phyloP scores from a whole-genome alignment of 2,113 vertebrate species.

The Gadus chalcogrammus region DNA sequence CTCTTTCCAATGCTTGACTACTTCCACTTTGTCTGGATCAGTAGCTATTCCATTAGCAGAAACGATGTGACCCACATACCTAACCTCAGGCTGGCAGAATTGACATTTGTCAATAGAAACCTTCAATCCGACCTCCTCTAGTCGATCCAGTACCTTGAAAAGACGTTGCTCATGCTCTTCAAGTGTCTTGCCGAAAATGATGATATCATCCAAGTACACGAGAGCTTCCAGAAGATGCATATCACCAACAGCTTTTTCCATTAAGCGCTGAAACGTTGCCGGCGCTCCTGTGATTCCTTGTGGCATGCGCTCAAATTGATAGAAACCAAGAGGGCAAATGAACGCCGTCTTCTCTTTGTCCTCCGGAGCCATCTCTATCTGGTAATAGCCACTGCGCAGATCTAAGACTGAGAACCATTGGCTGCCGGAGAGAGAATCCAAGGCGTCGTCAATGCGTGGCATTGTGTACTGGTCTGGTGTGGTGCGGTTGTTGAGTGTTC shows the following conservation, averaged over 20 bases:
- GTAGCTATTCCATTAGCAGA: slow-evolving; percentile 1
- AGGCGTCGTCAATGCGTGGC: no score
- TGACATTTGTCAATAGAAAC: slow-evolving; percentile 11
- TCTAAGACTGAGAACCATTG: no score
- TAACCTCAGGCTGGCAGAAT: slow-evolving; percentile 1
- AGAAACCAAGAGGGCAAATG: not conserved
- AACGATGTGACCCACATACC: not conserved
- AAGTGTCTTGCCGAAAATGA: not conserved
- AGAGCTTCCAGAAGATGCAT: not conserved
- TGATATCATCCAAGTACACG: not conserved
- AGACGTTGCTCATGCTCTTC: not conserved
- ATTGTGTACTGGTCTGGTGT: no score
- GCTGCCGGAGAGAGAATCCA: no score
- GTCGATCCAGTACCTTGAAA: not conserved
- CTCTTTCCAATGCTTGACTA: not conserved
- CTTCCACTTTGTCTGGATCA: slow-evolving; percentile 7
- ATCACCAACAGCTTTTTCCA: not conserved
- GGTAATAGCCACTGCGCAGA: no score
- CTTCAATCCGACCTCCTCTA: slow-evolving; percentile 4
- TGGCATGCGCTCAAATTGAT: not conserved
- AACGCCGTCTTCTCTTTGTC: not conserved
- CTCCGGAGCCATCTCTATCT: no score
- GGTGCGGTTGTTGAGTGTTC: no score
- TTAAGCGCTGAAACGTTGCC: not conserved
- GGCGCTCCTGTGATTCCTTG: not conserved